These are phyloP conservation scores for Ceriagrion tenellum DNA, from an alignment of 2,888 invertebrate species.

Conservation along the genomic window DNA sequence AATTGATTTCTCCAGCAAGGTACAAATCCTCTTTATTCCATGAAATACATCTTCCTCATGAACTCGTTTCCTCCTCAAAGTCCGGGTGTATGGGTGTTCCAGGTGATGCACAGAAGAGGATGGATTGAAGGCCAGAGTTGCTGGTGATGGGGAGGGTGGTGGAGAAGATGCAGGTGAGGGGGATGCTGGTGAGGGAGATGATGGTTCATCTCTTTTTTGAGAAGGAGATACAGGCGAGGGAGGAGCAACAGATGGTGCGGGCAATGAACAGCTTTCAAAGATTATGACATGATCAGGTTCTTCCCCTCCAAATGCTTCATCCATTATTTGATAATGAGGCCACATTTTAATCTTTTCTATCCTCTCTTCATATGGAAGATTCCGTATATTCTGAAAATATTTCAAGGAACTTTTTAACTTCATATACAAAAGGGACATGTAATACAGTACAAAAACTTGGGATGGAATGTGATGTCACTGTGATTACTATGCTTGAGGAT, in stretches of 20 bases:
- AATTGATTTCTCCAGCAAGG: neutral
- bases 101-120: neutral
- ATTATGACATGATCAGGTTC: neutral
- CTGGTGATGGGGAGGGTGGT: neutral
- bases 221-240: neutral
- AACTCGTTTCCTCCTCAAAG: neutral
- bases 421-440: too few species aligned
- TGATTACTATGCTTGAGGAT: too few species aligned
- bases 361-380: neutral
- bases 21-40: neutral
- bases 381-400: neutral
- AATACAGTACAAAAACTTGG: too few species aligned
- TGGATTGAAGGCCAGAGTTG: neutral
- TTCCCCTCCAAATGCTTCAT: neutral
- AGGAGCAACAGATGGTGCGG: neutral
- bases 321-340: neutral
- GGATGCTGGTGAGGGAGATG: neutral
- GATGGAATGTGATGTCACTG: too few species aligned
- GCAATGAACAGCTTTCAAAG: neutral
- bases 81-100: neutral
- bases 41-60: neutral
- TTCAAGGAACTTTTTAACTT: neutral
- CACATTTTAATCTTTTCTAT: neutral
- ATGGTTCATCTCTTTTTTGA: neutral
- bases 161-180: neutral